Evolutionary conservation across 2,888 invertebrate species (phyloP).

Genomic region (Eupeodes luniger): DNA sequence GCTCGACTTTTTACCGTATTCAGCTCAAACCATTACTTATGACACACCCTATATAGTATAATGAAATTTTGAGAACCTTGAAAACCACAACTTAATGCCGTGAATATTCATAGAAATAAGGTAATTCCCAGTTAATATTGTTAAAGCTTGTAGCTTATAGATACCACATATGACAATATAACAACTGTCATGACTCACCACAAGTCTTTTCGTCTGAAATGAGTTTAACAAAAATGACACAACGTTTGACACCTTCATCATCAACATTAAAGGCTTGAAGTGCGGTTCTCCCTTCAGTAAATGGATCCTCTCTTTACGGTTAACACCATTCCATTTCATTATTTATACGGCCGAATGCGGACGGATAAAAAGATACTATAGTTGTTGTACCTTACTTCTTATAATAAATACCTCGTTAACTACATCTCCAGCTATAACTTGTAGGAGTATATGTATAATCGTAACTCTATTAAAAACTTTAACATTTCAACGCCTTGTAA

Average conservation of each 20-base stretch:
- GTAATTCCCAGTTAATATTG: conserved; percentile 13
- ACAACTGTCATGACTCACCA: conserved; percentile 20
- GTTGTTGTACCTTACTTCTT: too few relatives aligned
- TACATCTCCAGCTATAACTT: too few relatives aligned
- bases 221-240: background rate
- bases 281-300: conserved; percentile 47
- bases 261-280: background rate
- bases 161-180: background rate
- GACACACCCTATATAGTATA: too few relatives aligned
- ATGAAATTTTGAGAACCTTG: background rate
- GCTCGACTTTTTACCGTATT: too few relatives aligned
- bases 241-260: background rate
- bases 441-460: background rate
- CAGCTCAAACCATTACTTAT: too few relatives aligned
- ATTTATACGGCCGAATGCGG: conserved; percentile 47
- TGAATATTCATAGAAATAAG: conserved; percentile 9
- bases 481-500: conserved; percentile 61
- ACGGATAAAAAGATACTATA: conserved; percentile 18
- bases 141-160: background rate
- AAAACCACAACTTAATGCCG: background rate
- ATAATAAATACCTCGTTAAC: background rate
- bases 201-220: conserved; percentile 9
- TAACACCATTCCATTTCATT: conserved; percentile 24
- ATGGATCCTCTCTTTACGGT: conserved; percentile 49
- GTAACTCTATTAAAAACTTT: conserved; percentile 26